Evolutionary conservation across 2,113 vertebrate species (phyloP).

Genomic region (Phrynosoma platyrhinos): DNA sequence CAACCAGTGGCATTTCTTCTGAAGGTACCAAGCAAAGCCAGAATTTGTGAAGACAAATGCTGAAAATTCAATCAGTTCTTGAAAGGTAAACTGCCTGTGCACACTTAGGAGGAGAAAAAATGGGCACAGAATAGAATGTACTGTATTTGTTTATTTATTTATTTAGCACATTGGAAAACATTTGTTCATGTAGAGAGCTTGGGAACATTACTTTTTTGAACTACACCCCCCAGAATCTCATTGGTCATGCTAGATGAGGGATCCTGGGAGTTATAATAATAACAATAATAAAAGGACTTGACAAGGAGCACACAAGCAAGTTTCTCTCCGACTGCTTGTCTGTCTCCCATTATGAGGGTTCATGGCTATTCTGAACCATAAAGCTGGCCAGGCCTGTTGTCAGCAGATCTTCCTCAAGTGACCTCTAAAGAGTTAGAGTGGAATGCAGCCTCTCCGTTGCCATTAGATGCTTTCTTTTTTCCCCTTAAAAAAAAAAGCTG

Average conservation of each 20-base stretch:
- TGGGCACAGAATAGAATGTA: no score
- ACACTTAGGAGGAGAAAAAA: neutral
- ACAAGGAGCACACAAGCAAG: neutral
- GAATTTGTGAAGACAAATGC: neutral
- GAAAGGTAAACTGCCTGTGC: neutral
- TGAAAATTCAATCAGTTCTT: neutral
- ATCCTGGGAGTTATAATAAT: neutral
- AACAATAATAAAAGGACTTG: neutral
- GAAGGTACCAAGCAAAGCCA: neutral
- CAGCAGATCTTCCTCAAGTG: slow-evolving; percentile 13
- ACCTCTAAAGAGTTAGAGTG: slow-evolving; percentile 1
- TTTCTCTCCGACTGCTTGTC: neutral
- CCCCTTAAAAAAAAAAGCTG: neutral
- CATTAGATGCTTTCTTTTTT: neutral
- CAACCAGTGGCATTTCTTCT: neutral
- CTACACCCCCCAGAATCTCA: neutral
- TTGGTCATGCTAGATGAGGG: neutral
- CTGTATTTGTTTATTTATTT: no score
- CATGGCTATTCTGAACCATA: neutral
- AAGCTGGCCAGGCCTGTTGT: slow-evolving; percentile 16
- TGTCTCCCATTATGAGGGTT: neutral
- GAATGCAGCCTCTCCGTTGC: neutral
- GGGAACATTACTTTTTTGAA: neutral
- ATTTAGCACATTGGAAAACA: neutral
- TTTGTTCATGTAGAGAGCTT: neutral